Base-by-base conservation (phyloP, 2,797 vertebrate genomes). In the Psittacula derbiana region DNA sequence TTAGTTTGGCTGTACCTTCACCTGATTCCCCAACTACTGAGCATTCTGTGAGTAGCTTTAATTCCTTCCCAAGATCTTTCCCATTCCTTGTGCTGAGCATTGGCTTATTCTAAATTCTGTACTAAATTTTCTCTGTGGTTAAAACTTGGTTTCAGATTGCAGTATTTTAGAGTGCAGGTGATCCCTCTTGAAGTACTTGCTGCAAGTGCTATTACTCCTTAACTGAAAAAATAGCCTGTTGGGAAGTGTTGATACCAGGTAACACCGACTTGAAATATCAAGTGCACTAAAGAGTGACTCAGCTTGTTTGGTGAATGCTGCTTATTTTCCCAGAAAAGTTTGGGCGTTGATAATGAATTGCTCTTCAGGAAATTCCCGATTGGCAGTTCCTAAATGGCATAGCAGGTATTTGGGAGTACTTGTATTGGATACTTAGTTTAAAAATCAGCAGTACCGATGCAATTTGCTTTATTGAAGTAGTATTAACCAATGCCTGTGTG, bases 51-150 rank as follows among this genome's bases (percentile, higher is more conserved):
- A 89, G 79, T 70, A 92, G 86, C 73, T 86, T 82, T 67, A 95
- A 85, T 36, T 25, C 78, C 62, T 86, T 95, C 90, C 67, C 76
- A 58, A 86, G 92, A 85, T 52, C 76, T 90, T 95, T 80, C 83
- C 80, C 94, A 74, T 96, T 96, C 93, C 94, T 97, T 80, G 87
- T 97, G 95, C 76, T 97, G 81, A 91, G 91, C 89, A 98, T 98
- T 98, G 97, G 96, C 97, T 94, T 97, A 96, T 91, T 97, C 96
- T 96, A 98, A 98, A 98, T 96, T 97, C 80, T 88, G n/a, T 84
- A 86, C 91, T 92, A 98, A 97, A 93, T 92, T 97, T 96, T 33
- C 49, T 96, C 91, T 93, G 94, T 33, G 95, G 87, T 79, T 96
- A 94, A 96, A 96, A 96, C 62, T 71, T 21, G 95, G 95, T 92